Conservation (phyloP, 2,888 invertebrate species). For the Melinaea marsaeus region DNA sequence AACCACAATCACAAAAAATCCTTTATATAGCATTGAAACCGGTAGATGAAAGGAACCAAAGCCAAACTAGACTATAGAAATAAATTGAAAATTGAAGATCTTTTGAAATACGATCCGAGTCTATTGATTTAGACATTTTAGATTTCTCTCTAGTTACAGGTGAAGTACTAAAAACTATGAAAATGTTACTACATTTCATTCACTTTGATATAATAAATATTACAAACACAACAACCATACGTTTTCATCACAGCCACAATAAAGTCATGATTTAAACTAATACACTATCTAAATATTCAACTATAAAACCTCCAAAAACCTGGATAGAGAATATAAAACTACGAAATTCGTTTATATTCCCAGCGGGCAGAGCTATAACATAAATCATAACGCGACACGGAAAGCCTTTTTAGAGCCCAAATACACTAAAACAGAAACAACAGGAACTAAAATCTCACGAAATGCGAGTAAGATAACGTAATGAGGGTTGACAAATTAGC, state of each 20-base stretch:
- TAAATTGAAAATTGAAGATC: too few species aligned
- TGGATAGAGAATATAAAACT: slow-evolving; percentile 5
- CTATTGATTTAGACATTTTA: too few species aligned
- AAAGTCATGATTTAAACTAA: slow-evolving; percentile 9
- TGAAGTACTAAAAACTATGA: neutral
- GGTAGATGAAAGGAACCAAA: too few species aligned
- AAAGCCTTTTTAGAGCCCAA: slow-evolving; percentile 46
- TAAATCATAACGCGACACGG: slow-evolving; percentile 47
- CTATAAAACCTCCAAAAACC: slow-evolving; percentile 1
- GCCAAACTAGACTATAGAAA: too few species aligned
- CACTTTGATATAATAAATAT: slow-evolving; percentile 6
- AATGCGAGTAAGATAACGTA: slow-evolving; percentile 55
- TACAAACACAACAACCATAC: neutral
- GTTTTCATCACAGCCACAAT: neutral
- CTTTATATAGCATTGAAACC: too few species aligned
- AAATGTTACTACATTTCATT: slow-evolving; percentile 7
- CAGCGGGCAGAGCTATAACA: slow-evolving; percentile 22
- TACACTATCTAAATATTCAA: slow-evolving; percentile 1
- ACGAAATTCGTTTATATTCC: slow-evolving; percentile 15
- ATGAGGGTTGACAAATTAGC: slow-evolving; percentile 66
- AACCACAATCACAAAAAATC: too few species aligned
- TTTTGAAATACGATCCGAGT: too few species aligned
- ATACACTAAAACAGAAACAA: slow-evolving; percentile 26
- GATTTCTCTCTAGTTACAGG: too few species aligned
- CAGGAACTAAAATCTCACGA: slow-evolving; percentile 49